A percentile compares a stretch with the other conserved stretches of the same genome.
Evolutionary conservation across 2,888 invertebrate species (phyloP).

Genomic region (Invenusta paracnida): DNA sequence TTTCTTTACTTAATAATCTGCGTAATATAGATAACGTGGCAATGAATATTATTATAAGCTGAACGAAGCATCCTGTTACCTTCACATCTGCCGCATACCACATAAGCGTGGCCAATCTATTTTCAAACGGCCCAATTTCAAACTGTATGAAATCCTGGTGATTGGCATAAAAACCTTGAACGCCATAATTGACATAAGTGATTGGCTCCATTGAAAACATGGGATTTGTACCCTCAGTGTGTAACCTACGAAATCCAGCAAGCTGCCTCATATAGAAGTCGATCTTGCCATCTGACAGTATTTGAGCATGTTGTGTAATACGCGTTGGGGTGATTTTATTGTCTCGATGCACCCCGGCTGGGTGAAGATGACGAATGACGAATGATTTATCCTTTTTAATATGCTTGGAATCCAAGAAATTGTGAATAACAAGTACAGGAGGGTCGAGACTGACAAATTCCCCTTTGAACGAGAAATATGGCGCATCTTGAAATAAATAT

Average conservation of each 20-base stretch:
- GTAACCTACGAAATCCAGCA: background rate
- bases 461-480: background rate
- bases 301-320: background rate
- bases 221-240: background rate
- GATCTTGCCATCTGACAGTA: background rate
- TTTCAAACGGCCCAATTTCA: background rate
- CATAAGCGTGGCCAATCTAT: background rate
- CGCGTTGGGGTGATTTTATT: background rate
- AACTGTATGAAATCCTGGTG: background rate
- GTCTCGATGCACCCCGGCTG: background rate
- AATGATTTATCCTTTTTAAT: background rate
- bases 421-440: background rate
- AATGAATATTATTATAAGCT: too few species aligned
- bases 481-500: background rate
- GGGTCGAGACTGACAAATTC: background rate
- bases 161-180: background rate
- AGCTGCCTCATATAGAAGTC: background rate
- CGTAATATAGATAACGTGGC: too few species aligned
- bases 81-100: background rate
- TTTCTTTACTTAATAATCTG: too few species aligned
- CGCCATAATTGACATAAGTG: background rate
- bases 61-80: too few species aligned
- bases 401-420: background rate
- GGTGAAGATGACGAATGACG: background rate
- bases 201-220: background rate